phyloP scores from a whole-genome alignment of 1,140 invertebrate species.

The Cyphomyrmex costatus region DNA sequence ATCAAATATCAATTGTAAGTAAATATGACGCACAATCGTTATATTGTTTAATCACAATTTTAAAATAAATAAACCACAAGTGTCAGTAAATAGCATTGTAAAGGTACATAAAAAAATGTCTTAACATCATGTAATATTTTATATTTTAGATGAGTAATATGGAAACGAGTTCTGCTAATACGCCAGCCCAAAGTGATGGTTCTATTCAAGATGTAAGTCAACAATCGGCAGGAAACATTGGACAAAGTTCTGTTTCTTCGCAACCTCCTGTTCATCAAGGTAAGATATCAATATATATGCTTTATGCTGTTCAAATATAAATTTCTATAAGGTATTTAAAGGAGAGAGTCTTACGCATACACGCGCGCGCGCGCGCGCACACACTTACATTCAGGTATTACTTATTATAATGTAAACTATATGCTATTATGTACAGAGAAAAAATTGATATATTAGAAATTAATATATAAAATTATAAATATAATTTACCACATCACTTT shows the following conservation, averaged over 20 bases:
- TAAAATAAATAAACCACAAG: background rate
- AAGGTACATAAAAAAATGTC: background rate
- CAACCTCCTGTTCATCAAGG: conserved; percentile 84
- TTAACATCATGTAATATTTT: background rate
- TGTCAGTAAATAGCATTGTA: background rate
- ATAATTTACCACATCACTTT: conserved; percentile 13
- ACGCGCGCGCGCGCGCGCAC: too few relatives aligned
- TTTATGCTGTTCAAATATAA: conserved; percentile 1
- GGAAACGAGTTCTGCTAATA: conserved; percentile 82
- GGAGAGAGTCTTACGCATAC: conserved; percentile 23
- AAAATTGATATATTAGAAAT: background rate
- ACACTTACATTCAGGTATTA: conserved; percentile 11
- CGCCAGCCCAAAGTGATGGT: conserved; percentile 82
- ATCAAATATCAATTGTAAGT: conserved; percentile 85
- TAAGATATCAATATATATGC: conserved; percentile 72
- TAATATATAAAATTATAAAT: conserved; percentile 17
- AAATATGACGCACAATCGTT: background rate
- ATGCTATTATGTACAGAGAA: conserved; percentile 24
- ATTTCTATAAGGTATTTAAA: conserved; percentile 1
- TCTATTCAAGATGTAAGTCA: conserved; percentile 84
- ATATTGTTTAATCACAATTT: too few relatives aligned
- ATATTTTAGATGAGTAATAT: conserved; percentile 83
- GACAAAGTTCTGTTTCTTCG: conserved; percentile 80
- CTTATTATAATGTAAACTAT: conserved; percentile 1
- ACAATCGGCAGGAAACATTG: conserved; percentile 80